phyloP scores from a whole-genome alignment of 2,113 vertebrate genomes.

The Gavialis gangeticus region DNA sequence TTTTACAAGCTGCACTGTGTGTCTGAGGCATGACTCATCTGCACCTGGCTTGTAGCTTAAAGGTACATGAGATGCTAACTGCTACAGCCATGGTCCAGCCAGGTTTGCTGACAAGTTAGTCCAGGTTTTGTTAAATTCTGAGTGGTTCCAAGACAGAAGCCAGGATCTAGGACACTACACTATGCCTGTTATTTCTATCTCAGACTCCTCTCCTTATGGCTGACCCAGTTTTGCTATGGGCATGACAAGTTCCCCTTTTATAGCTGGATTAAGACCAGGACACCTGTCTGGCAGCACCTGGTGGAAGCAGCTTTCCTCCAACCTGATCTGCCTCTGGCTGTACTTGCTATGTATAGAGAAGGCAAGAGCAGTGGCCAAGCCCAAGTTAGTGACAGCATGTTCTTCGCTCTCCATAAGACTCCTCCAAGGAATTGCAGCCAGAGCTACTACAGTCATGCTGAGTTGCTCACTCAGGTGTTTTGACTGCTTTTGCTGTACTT shows the following conservation, averaged over 20 bases:
- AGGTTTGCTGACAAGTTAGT: background rate
- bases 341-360: background rate
- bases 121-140: background rate
- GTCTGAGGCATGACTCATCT: background rate
- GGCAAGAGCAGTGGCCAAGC: accelerated
- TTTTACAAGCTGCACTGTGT: background rate
- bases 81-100: background rate
- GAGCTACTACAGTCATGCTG: background rate
- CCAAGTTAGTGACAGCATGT: background rate
- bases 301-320: accelerated
- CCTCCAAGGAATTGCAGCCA: background rate
- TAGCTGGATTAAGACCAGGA: accelerated
- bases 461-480: background rate
- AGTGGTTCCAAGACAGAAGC: background rate
- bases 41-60: conserved; percentile 3
- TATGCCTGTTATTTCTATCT: background rate
- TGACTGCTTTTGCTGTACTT: accelerated
- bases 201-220: background rate
- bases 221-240: background rate
- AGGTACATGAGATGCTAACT: background rate
- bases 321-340: background rate
- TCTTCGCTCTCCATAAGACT: accelerated
- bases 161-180: accelerated
- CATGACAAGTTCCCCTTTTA: background rate
- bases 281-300: background rate